phyloP scores from a whole-genome alignment of 2,888 invertebrate species.

The Eilema depressum region DNA sequence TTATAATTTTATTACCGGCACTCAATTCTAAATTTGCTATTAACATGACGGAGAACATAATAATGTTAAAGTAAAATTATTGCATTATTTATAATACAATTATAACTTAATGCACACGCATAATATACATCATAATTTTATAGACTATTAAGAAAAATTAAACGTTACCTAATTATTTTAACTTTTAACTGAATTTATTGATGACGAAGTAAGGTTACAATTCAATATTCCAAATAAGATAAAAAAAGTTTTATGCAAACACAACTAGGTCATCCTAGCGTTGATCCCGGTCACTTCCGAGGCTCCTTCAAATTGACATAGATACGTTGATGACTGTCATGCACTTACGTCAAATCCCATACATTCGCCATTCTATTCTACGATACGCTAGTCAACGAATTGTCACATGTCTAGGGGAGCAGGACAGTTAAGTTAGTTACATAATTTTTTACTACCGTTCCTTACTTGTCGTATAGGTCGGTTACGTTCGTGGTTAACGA shows the following conservation, averaged over 20 bases:
- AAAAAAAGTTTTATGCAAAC: background rate
- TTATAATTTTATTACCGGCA: constrained; percentile 11
- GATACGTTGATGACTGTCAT: no score
- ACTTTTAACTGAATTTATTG: background rate
- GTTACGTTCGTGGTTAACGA: constrained; percentile 14
- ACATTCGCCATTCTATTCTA: no score
- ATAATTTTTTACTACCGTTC: constrained; percentile 7
- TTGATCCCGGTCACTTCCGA: no score
- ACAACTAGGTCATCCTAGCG: background rate
- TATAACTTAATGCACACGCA: background rate
- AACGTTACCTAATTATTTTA: background rate
- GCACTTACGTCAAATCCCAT: no score
- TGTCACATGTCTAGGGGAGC: no score
- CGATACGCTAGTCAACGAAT: no score
- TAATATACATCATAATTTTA: background rate
- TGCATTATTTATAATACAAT: background rate
- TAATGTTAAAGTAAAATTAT: background rate
- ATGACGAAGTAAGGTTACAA: background rate
- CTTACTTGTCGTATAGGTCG: background rate
- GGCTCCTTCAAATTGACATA: background rate
- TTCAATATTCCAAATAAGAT: background rate
- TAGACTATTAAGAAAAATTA: background rate
- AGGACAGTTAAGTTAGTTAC: constrained; percentile 1
- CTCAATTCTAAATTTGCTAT: background rate
- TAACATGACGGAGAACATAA: constrained; percentile 1